Conservation (phyloP, 64 coral and sea anemone genomes). For the Pachyseris speciosa region DNA sequence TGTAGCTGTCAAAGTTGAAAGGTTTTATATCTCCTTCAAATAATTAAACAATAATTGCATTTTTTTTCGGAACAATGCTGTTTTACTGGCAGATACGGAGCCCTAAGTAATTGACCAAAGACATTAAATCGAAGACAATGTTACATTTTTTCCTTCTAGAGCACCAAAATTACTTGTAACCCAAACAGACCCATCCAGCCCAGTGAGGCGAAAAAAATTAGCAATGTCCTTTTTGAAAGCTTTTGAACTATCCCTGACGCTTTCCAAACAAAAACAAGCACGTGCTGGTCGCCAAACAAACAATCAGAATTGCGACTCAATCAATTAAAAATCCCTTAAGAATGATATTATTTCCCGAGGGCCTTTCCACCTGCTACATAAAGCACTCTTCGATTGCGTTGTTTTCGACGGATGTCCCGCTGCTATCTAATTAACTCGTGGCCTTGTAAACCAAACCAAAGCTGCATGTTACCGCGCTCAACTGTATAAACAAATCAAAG, state of each 20-base stretch:
- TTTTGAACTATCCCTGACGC: too few species aligned
- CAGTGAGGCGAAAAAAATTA: too few species aligned
- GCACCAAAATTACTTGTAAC: not conserved
- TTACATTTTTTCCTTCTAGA: too few species aligned
- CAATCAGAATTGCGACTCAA: not conserved
- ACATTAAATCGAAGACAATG: too few species aligned
- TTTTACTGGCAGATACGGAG: too few species aligned
- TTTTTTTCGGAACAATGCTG: too few species aligned
- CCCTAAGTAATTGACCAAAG: too few species aligned
- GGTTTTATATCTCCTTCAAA: too few species aligned
- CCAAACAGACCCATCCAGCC: not conserved
- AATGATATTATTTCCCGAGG: not conserved
- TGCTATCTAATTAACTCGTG: constrained; percentile 11
- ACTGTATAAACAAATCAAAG: not conserved
- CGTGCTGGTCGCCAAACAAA: not conserved
- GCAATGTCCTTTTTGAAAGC: not conserved
- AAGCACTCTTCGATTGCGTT: not conserved
- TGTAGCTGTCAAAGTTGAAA: too few species aligned
- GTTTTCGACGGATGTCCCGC: not conserved
- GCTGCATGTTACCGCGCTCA: not conserved
- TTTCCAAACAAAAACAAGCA: not conserved
- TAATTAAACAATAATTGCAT: too few species aligned
- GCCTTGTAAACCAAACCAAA: not conserved
- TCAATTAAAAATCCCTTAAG: not conserved
- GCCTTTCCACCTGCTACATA: not conserved